A percentile compares a stretch with the other conserved stretches of the same genome.
Evolutionary conservation across 2,797 vertebrate genomes (phyloP).

Genomic region (Merluccius polli): DNA sequence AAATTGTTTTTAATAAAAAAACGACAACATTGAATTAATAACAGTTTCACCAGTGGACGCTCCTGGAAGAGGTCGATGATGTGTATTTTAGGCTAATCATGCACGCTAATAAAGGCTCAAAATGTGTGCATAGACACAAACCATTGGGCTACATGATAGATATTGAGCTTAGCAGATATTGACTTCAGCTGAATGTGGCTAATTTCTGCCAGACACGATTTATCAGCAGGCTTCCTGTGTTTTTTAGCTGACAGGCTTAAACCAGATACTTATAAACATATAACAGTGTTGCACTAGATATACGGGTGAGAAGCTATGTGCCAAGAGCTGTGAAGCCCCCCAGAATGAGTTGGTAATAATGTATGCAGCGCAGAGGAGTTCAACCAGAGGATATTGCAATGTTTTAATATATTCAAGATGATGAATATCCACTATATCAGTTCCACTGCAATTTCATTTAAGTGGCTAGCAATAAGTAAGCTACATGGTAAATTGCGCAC

Average conservation of each 20-base stretch:
- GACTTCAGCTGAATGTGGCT: conserved; percentile 20
- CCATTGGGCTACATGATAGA: conserved; percentile 5
- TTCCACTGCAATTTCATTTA: conserved; percentile 41
- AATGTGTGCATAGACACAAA: conserved; percentile 22
- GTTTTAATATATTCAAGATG: conserved; percentile 46
- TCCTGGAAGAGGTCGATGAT: conserved; percentile 14
- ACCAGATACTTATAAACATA: conserved; percentile 38
- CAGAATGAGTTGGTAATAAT: conserved; percentile 39
- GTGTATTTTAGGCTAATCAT: conserved; percentile 25
- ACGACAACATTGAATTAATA: conserved; percentile 21
- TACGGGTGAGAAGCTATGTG: conserved; percentile 41
- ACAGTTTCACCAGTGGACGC: conserved; percentile 20
- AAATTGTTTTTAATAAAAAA: conserved; percentile 5
- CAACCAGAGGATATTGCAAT: conserved; percentile 51
- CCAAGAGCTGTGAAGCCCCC: conserved; percentile 25
- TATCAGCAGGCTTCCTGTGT: conserved; percentile 22
- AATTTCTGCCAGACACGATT: conserved; percentile 29
- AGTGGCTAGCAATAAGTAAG: not conserved
- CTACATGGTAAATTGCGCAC: not conserved
- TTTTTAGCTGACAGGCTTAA: conserved; percentile 34
- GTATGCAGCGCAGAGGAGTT: conserved; percentile 53
- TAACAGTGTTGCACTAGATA: conserved; percentile 36
- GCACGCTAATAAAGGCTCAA: conserved; percentile 14
- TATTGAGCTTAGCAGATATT: conserved; percentile 8
- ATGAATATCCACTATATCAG: conserved; percentile 30